phyloP scores from a whole-genome alignment of 2,797 vertebrate genomes.

The Rhinophrynus dorsalis region DNA sequence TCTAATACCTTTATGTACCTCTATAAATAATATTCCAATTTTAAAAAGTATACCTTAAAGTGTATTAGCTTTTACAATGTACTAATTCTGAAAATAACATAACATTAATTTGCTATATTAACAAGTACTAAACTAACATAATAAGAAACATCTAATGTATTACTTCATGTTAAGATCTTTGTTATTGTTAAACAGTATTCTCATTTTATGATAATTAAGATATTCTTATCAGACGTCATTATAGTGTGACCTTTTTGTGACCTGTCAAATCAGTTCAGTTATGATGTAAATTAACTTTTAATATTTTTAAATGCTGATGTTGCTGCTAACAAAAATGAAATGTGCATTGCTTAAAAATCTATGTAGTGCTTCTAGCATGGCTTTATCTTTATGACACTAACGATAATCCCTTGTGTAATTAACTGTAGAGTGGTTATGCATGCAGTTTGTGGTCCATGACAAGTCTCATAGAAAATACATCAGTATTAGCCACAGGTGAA shows the following conservation, averaged over 20 bases:
- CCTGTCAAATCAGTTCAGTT: slow-evolving; percentile 44
- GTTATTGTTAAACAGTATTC: slow-evolving; percentile 18
- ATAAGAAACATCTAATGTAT: slow-evolving; percentile 33
- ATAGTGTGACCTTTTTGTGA: slow-evolving; percentile 43
- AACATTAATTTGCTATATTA: slow-evolving; percentile 17
- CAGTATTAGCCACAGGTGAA: slow-evolving; percentile 87
- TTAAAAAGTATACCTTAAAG: too few species aligned
- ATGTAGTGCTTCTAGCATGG: slow-evolving; percentile 67
- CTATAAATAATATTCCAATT: too few species aligned
- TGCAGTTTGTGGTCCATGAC: slow-evolving; percentile 76
- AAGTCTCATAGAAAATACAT: slow-evolving; percentile 84
- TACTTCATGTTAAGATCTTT: not conserved
- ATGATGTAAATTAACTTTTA: slow-evolving; percentile 57
- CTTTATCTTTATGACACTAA: slow-evolving; percentile 79
- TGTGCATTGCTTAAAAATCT: slow-evolving; percentile 65
- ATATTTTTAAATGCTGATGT: slow-evolving; percentile 65
- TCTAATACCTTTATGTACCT: too few species aligned
- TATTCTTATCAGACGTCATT: slow-evolving; percentile 42
- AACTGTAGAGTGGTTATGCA: slow-evolving; percentile 77
- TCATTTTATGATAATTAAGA: slow-evolving; percentile 20
- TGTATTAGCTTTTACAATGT: too few species aligned
- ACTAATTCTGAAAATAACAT: not conserved
- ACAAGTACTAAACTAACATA: slow-evolving; percentile 37
- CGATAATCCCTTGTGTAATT: slow-evolving; percentile 84
- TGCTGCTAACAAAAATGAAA: slow-evolving; percentile 69